These are phyloP conservation scores for Periophthalmodon schlosseri DNA, from an alignment of 2,113 vertebrate species.

Conservation along the genomic window DNA sequence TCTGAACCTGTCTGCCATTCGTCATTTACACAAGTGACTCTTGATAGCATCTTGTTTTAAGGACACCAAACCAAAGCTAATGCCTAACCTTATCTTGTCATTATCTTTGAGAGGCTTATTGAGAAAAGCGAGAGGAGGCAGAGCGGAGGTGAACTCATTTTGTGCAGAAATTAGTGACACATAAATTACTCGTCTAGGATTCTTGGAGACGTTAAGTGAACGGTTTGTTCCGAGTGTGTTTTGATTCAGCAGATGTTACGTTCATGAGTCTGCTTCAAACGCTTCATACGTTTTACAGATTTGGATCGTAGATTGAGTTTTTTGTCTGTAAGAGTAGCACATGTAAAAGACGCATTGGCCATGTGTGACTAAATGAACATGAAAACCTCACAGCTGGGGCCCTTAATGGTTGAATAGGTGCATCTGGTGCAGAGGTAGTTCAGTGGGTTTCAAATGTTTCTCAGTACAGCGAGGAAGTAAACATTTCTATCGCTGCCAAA, in stretches of 20 bases:
- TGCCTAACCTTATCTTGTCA: slow-evolving; percentile 16
- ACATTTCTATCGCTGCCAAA: too few species aligned
- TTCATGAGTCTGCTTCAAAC: neutral
- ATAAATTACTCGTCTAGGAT: neutral
- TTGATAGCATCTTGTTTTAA: slow-evolving; percentile 8
- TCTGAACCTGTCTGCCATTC: neutral
- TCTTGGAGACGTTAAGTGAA: neutral
- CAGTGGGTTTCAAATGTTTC: neutral
- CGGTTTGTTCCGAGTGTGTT: neutral
- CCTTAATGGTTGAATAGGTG: neutral
- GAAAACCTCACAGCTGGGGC: neutral
- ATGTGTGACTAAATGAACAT: neutral
- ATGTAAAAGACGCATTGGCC: neutral
- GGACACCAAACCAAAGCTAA: neutral
- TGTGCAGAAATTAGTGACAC: neutral
- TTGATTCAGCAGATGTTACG: slow-evolving; percentile 10
- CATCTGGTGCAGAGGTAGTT: too few species aligned
- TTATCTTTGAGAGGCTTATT: slow-evolving; percentile 20
- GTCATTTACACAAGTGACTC: neutral
- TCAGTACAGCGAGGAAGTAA: too few species aligned
- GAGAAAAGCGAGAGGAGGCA: neutral
- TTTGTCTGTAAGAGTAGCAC: neutral
- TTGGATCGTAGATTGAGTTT: neutral
- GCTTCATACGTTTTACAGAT: neutral
- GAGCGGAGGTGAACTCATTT: neutral